Percentiles rank a stretch among this genome's conserved stretches.
phyloP scores from a whole-genome alignment of 2,888 invertebrate genomes.

The Drepanosiphum platanoidis region DNA sequence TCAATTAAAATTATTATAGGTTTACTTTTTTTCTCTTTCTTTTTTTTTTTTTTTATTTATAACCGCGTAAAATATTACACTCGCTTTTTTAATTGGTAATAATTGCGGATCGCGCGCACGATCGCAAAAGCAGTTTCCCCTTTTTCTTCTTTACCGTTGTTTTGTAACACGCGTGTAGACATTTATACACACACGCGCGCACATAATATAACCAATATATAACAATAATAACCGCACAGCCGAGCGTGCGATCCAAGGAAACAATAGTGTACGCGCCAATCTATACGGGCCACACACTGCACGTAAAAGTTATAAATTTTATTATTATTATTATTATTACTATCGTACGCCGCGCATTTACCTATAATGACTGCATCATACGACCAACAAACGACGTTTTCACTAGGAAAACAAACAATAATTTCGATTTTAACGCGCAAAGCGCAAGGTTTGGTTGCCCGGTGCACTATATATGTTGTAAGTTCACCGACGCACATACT shows the following conservation, averaged over 20 bases:
- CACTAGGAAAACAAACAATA: no score
- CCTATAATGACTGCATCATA: background rate
- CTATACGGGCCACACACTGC: background rate
- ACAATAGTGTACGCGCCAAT: background rate
- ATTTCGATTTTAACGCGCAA: background rate
- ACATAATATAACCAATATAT: background rate
- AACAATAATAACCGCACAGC: background rate
- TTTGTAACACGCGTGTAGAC: background rate
- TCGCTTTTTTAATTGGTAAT: slow-evolving; percentile 28
- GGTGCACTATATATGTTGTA: no score
- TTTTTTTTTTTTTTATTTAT: background rate
- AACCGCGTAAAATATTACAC: slow-evolving; percentile 23
- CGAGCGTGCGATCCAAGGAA: background rate
- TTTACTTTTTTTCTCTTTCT: background rate
- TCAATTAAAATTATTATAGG: background rate
- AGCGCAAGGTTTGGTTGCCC: no score
- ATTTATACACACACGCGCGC: background rate
- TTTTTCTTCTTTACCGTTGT: background rate
- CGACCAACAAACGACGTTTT: background rate
- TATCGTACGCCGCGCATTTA: background rate
- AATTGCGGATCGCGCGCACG: slow-evolving; percentile 5
- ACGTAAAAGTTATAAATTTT: background rate
- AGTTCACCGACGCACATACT: no score
- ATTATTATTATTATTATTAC: no score
- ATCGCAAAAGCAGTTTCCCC: slow-evolving; percentile 27